phyloP scores from a whole-genome alignment of 1,140 invertebrate genomes.

The Danaus melanippus region DNA sequence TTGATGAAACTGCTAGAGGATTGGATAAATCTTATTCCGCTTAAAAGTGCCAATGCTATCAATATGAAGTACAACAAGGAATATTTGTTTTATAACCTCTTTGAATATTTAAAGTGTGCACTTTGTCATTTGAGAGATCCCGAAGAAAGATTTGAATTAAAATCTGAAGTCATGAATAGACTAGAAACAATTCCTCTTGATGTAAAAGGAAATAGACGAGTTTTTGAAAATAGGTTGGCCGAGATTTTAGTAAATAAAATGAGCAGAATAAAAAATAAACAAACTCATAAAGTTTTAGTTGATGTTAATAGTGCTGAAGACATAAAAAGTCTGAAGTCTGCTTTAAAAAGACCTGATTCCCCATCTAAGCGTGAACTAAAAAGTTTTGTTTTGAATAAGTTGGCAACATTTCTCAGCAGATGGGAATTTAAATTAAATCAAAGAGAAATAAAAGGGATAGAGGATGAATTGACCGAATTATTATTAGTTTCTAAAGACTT shows the following conservation, averaged over 20 bases:
- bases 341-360: constrained; percentile 16
- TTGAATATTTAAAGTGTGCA: constrained; percentile 15
- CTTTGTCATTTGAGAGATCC: constrained; percentile 2
- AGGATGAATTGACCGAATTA: constrained; percentile 30
- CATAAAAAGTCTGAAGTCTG: constrained; percentile 7
- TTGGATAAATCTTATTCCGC: constrained; percentile 25
- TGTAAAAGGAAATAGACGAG: constrained; percentile 15
- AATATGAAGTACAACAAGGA: constrained; percentile 18
- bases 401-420: constrained; percentile 19
- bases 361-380: constrained; percentile 27
- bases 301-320: constrained; percentile 1
- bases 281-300: not conserved
- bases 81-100: constrained; percentile 20
- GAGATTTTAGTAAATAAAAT: constrained; percentile 24
- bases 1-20: constrained; percentile 22
- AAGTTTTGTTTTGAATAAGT: constrained; percentile 23
- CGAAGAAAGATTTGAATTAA: constrained; percentile 19
- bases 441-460: constrained; percentile 16
- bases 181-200: constrained; percentile 25
- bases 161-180: constrained; percentile 24
- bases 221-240: constrained; percentile 18
- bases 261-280: constrained; percentile 3
- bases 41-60: constrained; percentile 22
- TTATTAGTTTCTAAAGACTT: constrained; percentile 22
- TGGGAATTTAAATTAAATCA: constrained; percentile 10